phyloP scores from a whole-genome alignment of 2,113 vertebrate species.

The Rhea americana region DNA sequence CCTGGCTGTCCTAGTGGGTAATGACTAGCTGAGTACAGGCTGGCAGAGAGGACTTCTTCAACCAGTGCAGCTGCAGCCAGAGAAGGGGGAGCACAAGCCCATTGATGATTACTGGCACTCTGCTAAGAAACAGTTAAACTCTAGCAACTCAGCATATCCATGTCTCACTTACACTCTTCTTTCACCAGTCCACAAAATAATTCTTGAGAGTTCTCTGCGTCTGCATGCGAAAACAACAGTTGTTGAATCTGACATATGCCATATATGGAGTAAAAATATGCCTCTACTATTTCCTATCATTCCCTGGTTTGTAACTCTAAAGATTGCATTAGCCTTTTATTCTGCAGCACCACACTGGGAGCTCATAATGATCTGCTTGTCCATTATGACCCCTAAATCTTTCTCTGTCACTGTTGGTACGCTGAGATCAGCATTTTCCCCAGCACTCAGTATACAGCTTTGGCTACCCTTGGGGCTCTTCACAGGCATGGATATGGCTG shows the following conservation, averaged over 20 bases:
- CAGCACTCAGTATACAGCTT: no score
- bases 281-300: background rate
- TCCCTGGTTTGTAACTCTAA: background rate
- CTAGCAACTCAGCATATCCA: background rate
- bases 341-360: background rate
- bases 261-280: background rate
- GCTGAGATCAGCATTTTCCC: background rate
- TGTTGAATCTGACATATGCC: background rate
- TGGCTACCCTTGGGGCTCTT: background rate
- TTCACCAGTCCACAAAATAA: background rate
- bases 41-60: no score
- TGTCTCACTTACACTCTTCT: background rate
- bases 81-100: no score
- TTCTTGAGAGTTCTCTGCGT: background rate
- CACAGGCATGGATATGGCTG: background rate
- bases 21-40: no score
- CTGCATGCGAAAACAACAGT: rapidly evolving
- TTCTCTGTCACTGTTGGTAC: background rate
- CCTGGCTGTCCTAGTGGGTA: no score
- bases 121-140: background rate
- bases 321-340: background rate
- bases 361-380: background rate
- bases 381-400: background rate
- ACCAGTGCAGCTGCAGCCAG: background rate
- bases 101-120: no score